Conservation (phyloP, 2,888 invertebrate genomes). For the Dynastes hyllus region DNA sequence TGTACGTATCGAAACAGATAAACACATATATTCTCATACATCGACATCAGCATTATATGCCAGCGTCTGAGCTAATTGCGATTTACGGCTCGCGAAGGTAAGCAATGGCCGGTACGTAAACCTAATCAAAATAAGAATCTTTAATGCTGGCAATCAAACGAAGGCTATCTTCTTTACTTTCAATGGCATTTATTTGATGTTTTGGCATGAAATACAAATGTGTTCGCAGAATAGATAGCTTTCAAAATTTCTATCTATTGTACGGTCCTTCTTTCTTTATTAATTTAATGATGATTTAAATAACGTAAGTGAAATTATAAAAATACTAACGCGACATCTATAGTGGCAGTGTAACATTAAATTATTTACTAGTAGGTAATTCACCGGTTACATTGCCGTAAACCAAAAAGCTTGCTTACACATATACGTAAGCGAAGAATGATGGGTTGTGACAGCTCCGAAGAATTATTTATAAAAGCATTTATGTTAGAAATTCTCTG, state of each 20-base stretch:
- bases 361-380: not conserved
- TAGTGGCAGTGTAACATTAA: too few relatives aligned
- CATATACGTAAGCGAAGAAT: not conserved
- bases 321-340: too few relatives aligned
- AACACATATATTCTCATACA: conserved; percentile 8
- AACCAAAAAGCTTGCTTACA: not conserved
- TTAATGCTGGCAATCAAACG: conserved; percentile 13
- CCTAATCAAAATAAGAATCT: conserved; percentile 27
- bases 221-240: too few relatives aligned
- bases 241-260: too few relatives aligned
- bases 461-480: not conserved
- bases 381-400: not conserved
- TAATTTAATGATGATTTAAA: too few relatives aligned
- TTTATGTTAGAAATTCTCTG: conserved; percentile 3
- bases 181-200: not conserved
- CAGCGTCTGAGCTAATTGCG: conserved; percentile 57
- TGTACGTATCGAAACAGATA: not conserved
- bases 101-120: conserved; percentile 27
- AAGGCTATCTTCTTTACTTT: conserved; percentile 5
- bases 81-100: conserved; percentile 58
- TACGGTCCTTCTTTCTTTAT: too few relatives aligned
- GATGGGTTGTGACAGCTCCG: not conserved
- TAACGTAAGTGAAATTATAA: too few relatives aligned
- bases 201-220: too few relatives aligned
- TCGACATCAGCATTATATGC: not conserved